Base-by-base conservation (phyloP, 2,888 invertebrate species). In the Megaustenia siamemsis region DNA sequence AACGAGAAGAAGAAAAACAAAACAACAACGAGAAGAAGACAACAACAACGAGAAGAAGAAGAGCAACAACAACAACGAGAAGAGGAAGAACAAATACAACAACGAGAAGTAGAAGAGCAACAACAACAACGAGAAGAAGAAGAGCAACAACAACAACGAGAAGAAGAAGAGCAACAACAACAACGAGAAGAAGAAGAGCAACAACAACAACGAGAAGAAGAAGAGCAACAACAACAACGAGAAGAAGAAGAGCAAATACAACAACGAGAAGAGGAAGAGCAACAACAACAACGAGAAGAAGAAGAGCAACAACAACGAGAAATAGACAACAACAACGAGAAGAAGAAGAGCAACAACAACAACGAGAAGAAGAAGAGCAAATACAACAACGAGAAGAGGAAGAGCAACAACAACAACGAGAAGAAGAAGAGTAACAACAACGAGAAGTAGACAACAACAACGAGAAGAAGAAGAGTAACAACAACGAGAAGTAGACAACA, bases 101-200 rank as follows among this genome's bases (percentile, higher is more conserved):
- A 63, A 63, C 28, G 28, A 63, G 63, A 63, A 63, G 63, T 28
- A 63, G 63, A 63, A 63, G 63, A 63, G 28, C 28, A 63, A 63
- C 28, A 63, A 63, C 28, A 63, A 63, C 28, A 63, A 63, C 28
- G 28, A 63, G 63, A 63, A 63, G 69, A 69, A 69, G 69, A 69
- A 69, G 38, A 69, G 38, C 38, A 69, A 69, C 38, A 40, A 69
- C 38, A 38, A 69, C 21, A 69, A 69, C 38, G 38, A 69, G 21
- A 38, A 69, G 38, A 38, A 69, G 38, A 38, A 69, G 38, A 38
- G 38, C 15, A 38, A 35, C 15, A 38, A 35, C 15, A 38, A 69
- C 15, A 38, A 69, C 15, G 18, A 69, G 28, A 35, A 69, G 35
- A 28, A 69, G 35, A 38, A 69, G 35, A 28, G 38, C 15, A 35